Percentiles rank a stretch among this genome's conserved stretches.
These are phyloP conservation scores for Rutilus rutilus DNA, from an alignment of 2,113 vertebrate species.

Conservation along the genomic window DNA sequence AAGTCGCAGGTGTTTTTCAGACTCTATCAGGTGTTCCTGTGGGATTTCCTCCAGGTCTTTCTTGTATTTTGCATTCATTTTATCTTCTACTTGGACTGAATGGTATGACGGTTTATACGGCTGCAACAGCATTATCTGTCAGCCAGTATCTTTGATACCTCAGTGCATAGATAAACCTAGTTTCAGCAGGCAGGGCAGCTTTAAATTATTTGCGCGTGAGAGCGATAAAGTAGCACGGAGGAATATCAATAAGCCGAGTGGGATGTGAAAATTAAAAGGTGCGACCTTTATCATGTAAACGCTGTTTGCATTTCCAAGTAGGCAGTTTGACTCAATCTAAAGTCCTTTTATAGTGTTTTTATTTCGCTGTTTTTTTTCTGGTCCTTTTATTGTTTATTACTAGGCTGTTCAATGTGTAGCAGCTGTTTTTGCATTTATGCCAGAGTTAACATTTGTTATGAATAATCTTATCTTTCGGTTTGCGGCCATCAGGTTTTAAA, in stretches of 20 bases:
- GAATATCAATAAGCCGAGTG: background rate
- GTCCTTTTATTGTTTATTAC: background rate
- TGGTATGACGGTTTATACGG: background rate
- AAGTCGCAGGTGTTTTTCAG: background rate
- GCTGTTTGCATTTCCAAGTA: background rate
- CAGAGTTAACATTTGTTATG: constrained; percentile 3
- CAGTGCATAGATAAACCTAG: background rate
- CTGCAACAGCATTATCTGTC: background rate
- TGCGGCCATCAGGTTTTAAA: background rate
- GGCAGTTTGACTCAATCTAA: background rate
- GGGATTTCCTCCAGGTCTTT: background rate
- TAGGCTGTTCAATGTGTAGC: background rate
- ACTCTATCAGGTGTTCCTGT: background rate
- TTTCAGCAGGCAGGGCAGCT: background rate
- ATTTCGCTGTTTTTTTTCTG: background rate
- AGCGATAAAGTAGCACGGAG: background rate
- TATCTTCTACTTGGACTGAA: background rate
- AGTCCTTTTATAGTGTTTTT: background rate
- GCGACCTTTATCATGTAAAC: background rate
- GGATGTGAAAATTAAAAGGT: background rate
- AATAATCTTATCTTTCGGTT: background rate
- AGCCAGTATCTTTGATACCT: background rate
- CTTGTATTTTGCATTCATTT: background rate
- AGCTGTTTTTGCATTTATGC: background rate
- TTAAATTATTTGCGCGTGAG: background rate